Percentiles rank a stretch among this genome's conserved stretches.
These are phyloP conservation scores for Microtus montanus DNA, from an alignment of 2,113 vertebrate genomes.

Conservation along the genomic window DNA sequence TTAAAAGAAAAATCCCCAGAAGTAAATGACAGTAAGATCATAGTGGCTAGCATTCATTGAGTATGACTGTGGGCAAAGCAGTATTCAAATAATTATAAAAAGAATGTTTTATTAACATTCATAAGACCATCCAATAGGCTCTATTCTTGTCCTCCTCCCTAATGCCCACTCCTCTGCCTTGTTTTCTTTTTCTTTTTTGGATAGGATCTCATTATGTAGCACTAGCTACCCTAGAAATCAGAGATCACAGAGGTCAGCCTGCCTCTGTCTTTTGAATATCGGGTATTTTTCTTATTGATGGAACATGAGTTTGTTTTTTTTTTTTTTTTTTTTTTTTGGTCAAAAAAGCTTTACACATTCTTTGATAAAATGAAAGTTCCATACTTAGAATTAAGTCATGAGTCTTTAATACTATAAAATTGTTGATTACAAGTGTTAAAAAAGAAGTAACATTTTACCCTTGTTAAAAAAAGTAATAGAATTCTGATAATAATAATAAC, in stretches of 20 bases:
- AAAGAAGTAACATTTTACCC: conserved; percentile 75
- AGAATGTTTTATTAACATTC: background rate
- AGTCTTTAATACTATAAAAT: conserved; percentile 82
- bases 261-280: background rate
- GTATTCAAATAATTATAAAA: background rate
- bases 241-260: background rate
- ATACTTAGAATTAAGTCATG: conserved; percentile 69
- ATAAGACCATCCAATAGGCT: background rate
- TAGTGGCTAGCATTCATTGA: background rate
- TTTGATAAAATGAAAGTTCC: conserved; percentile 61
- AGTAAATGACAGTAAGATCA: conserved; percentile 18
- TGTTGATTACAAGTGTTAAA: conserved; percentile 78
- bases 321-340: conserved; percentile 70
- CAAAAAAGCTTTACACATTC: conserved; percentile 71
- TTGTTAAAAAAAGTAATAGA: conserved; percentile 75
- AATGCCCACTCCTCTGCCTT: too few relatives aligned
- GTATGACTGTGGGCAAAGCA: background rate
- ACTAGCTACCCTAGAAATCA: background rate
- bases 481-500: conserved; percentile 72
- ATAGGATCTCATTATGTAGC: background rate
- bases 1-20: background rate
- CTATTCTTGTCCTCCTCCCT: background rate
- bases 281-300: background rate
- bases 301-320: conserved; percentile 80
- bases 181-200: background rate